Conservation (phyloP, 2,797 vertebrate species). For the Calcarius lapponicus region DNA sequence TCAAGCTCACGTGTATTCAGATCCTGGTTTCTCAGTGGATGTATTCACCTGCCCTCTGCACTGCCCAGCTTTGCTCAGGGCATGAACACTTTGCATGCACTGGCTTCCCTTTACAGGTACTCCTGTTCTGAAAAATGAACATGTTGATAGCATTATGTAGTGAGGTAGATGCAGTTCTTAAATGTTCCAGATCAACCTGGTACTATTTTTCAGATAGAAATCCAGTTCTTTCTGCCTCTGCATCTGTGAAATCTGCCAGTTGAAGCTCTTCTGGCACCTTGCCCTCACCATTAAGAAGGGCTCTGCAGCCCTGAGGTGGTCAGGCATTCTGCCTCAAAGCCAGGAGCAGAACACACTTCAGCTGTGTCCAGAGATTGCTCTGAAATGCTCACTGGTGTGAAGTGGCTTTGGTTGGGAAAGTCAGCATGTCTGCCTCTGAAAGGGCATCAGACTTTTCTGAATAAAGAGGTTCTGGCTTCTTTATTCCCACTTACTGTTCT, state of each 20-base stretch:
- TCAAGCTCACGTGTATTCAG: not conserved
- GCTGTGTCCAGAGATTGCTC: not conserved
- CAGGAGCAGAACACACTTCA: not conserved
- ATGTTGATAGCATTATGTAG: not conserved
- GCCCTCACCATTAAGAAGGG: not conserved
- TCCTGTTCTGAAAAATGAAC: not conserved
- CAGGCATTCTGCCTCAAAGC: not conserved
- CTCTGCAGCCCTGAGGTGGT: not conserved
- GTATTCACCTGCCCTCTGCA: not conserved
- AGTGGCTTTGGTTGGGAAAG: not conserved
- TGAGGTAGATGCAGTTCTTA: not conserved
- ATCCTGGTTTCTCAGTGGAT: not conserved
- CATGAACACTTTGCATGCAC: not conserved
- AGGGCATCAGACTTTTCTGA: not conserved
- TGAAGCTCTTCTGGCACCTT: not conserved
- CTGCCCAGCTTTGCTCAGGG: not conserved
- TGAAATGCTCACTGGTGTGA: not conserved
- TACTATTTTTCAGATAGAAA: not conserved
- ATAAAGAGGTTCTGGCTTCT: not conserved
- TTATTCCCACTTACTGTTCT: not conserved
- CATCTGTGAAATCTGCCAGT: not conserved
- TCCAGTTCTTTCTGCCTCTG: not conserved
- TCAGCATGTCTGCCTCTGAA: not conserved
- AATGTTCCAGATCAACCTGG: not conserved
- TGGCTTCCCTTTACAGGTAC: not conserved